phyloP scores from a whole-genome alignment of 2,113 vertebrate genomes.

The Mesoclemmys tuberculata region DNA sequence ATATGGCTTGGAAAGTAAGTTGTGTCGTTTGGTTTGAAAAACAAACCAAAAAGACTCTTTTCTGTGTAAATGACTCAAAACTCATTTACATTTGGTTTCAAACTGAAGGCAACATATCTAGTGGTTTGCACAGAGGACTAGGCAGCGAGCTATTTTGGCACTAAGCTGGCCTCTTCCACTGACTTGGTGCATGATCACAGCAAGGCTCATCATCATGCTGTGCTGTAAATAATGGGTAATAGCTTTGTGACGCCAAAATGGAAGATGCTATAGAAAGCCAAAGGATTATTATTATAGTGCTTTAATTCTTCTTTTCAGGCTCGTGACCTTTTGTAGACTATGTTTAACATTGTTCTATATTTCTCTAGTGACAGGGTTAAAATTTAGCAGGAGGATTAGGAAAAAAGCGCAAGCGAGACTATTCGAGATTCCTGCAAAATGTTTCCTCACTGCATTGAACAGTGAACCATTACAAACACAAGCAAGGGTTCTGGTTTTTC shows the following conservation, averaged over 20 bases:
- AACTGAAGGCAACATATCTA: background rate
- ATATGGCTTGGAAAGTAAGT: background rate
- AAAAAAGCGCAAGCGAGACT: background rate
- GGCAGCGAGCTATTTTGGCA: background rate
- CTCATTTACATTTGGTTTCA: accelerated
- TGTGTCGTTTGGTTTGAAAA: background rate
- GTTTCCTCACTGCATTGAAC: background rate
- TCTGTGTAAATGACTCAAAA: background rate
- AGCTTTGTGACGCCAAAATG: background rate
- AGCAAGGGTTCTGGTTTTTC: background rate
- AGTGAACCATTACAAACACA: background rate
- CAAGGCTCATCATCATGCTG: background rate
- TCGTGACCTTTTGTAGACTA: background rate
- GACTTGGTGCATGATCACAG: background rate
- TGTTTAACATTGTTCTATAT: background rate
- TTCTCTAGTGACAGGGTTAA: background rate
- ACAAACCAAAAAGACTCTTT: background rate
- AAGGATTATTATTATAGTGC: background rate
- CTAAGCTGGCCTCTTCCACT: background rate
- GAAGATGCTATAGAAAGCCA: background rate
- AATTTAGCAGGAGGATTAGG: background rate
- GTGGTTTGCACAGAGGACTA: background rate
- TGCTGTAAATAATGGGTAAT: background rate
- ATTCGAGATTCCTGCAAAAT: accelerated
- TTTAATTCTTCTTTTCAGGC: background rate